These are phyloP conservation scores for Micoletzkya japonica DNA, from an alignment of 2,888 invertebrate genomes.

Conservation along the genomic window DNA sequence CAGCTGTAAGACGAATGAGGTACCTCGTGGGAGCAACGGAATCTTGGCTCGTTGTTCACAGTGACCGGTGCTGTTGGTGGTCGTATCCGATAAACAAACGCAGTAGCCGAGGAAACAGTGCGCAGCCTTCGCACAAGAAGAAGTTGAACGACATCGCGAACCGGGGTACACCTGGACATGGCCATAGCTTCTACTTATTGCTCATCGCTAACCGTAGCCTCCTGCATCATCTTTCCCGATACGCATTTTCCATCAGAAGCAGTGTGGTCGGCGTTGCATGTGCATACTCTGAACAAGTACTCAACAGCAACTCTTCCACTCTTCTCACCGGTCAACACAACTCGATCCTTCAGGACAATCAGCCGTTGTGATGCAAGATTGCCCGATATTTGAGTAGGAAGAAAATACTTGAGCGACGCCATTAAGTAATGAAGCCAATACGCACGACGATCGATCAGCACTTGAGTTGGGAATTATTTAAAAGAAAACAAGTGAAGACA, in stretches of 20 bases:
- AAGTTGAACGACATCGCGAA: conserved; percentile 8
- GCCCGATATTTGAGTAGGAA: conserved; percentile 10
- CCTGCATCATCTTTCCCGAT: conserved; percentile 16
- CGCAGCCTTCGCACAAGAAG: conserved; percentile 3
- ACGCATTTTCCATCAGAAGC: conserved; percentile 37
- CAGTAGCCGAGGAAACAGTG: conserved; percentile 26
- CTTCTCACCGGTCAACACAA: conserved; percentile 16
- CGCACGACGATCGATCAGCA: conserved; percentile 43
- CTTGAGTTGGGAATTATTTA: conserved; percentile 25
- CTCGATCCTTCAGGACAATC: conserved; percentile 22
- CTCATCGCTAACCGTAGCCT: neutral
- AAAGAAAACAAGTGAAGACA: too few relatives aligned
- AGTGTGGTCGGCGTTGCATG: conserved; percentile 39
- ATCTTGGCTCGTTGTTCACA: conserved; percentile 33
- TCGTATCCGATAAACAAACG: conserved; percentile 12
- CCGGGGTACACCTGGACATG: conserved; percentile 16
- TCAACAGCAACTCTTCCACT: neutral
- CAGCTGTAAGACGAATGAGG: neutral
- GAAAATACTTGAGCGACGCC: conserved; percentile 15
- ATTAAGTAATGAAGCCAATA: conserved; percentile 25
- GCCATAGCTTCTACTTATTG: too few relatives aligned
- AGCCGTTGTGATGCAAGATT: conserved; percentile 13
- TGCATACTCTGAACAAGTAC: conserved; percentile 31
- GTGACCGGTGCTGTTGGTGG: conserved; percentile 47
- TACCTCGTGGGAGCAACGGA: conserved; percentile 18